Evolutionary conservation across 2,888 invertebrate species (phyloP), one percentile per base, ranked within the genome.

Genomic region (Labia minor): DNA sequence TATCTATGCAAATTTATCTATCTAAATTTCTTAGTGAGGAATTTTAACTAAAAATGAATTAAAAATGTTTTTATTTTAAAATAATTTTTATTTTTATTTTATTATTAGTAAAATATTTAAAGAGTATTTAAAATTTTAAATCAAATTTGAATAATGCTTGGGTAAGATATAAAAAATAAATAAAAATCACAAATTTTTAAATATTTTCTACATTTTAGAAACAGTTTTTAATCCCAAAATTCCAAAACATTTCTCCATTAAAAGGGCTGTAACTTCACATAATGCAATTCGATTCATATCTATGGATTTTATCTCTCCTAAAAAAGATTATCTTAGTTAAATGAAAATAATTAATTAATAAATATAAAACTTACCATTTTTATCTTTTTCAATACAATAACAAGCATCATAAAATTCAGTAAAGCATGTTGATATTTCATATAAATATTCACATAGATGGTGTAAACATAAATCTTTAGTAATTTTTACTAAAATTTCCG

Each of bases 341-440:
- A 64, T 19, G 62, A 11, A 61, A 63, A 67, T 10, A 10, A 10
- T 68, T n/a, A 14, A 16, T 63, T 11, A 20, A 33, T 6, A 37
- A 26, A 3, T 62, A 6, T 19, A 20, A 61, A 64, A 69, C 68
- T 71, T 71, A 78, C 82, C 81, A 68, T 78, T 81, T 69, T 86
- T 82, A 77, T 96, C 89, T 77, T 94, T 96, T 77, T 97, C 95
- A 65, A 99, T 88, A 76, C 98, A 98, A 76, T 98, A 99, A 78
- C 99, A 99, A 73, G 83, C 87, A 76, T 97, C 96, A 78, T 99
- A 99, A 78, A 99, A 99, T 77, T 99, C 99, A 0, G 93, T 88
- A 76, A 98, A 99, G 1, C 87, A 83, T 3, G 91, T 87, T n/a
- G 92, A 86, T 67, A 98, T 85, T 74, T 98, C 96, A 79, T 95